Evolutionary conservation across 2,113 vertebrate species (phyloP).

Genomic region (Corapipo altera): DNA sequence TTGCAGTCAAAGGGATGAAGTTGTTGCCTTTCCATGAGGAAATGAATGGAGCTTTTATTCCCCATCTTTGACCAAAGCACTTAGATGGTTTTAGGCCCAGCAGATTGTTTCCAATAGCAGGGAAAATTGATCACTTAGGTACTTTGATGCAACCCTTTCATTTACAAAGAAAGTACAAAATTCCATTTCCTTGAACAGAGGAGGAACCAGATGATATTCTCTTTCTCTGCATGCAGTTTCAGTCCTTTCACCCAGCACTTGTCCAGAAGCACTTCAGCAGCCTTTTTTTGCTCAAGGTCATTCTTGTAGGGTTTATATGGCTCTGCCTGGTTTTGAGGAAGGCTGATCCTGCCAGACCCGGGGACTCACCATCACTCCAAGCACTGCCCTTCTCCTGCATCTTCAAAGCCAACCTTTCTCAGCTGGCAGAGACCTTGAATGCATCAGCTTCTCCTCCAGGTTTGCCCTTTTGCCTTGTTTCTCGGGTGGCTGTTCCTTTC

Average conservation of each 20-base stretch:
- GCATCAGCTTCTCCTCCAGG: not conserved
- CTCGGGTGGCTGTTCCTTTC: not conserved
- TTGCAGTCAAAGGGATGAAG: not conserved
- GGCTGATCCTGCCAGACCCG: not conserved
- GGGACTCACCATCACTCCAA: not conserved
- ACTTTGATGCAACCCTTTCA: slow-evolving; percentile 25
- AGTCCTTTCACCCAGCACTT: slow-evolving; percentile 28
- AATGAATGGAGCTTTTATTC: slow-evolving; percentile 26
- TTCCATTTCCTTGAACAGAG: not conserved
- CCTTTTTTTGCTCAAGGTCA: not conserved
- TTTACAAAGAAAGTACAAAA: slow-evolving; percentile 37
- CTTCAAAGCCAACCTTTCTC: not conserved
- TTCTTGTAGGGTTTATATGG: not conserved
- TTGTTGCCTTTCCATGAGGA: not conserved
- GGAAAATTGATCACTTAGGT: slow-evolving; percentile 42
- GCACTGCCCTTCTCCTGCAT: not conserved
- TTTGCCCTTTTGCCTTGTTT: not conserved
- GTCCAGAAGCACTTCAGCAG: not conserved
- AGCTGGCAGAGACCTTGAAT: not conserved
- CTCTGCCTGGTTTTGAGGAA: not conserved
- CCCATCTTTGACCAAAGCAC: not conserved
- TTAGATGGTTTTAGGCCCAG: slow-evolving; percentile 27
- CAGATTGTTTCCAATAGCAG: slow-evolving; percentile 37
- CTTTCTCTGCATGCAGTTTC: not conserved
- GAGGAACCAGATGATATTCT: not conserved